These are phyloP conservation scores for Meloidogyne floridensis DNA, from an alignment of 1,140 invertebrate species.

Conservation along the genomic window DNA sequence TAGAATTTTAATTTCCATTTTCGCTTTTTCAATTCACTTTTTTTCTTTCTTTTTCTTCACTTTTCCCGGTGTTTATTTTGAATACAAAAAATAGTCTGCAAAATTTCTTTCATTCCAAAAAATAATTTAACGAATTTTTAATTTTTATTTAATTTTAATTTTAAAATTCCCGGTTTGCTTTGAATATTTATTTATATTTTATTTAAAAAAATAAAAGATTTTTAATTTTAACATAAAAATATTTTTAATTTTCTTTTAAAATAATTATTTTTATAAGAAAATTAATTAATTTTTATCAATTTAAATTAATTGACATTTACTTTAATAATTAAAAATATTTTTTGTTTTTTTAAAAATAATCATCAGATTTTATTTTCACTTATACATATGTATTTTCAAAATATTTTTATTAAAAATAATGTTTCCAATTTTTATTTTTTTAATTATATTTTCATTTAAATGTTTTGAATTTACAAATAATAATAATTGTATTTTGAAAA, in stretches of 20 bases:
- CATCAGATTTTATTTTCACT: neutral
- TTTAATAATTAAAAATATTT: neutral
- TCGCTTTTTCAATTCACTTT: neutral
- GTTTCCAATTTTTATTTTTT: constrained; percentile 2
- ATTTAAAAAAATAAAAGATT: neutral
- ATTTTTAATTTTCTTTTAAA: too few relatives aligned
- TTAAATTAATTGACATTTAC: neutral
- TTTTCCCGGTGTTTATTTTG: neutral
- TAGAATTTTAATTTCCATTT: neutral
- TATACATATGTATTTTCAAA: neutral
- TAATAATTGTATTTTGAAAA: constrained; percentile 9
- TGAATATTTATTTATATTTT: neutral
- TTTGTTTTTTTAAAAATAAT: neutral
- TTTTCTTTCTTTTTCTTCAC: neutral
- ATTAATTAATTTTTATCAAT: too few relatives aligned
- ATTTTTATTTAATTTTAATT: too few relatives aligned
- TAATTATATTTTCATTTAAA: neutral
- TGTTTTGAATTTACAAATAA: neutral
- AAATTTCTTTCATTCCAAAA: too few relatives aligned
- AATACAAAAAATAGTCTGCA: too few relatives aligned
- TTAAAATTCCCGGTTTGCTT: neutral
- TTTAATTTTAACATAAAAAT: too few relatives aligned
- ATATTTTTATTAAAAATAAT: neutral
- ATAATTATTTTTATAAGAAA: too few relatives aligned
- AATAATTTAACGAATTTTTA: too few relatives aligned